Base-by-base conservation (phyloP, 1,140 invertebrate species). In the Vanessa tameamea region DNA sequence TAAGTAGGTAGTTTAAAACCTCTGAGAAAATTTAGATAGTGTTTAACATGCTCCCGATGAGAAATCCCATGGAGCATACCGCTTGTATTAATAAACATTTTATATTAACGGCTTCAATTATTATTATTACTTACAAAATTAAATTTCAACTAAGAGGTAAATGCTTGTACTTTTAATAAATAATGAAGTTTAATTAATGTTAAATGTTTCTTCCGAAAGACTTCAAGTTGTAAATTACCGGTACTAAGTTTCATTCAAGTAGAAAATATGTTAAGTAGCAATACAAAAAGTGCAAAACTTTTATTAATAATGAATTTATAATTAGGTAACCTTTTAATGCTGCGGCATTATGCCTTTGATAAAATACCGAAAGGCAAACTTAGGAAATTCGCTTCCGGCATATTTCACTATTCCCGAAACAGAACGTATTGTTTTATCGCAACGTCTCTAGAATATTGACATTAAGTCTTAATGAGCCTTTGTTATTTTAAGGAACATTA, bases 251-350 rank as follows among this genome's bases (percentile, higher is more conserved):
- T 70, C 53, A 12, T 31, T 64, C 57, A 76, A 75, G 59, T 74
- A 64, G 66, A 23, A 77, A 77, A 77, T 69, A 70, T 76, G 63
- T 69, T 69, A 66, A 70, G 74, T 63, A 66, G 50, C 67, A 75
- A 72, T 78, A 76, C 72, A 55, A 71, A 76, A 78, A 69, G 74
- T 53, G 71, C 37, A 53, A 76, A 78, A 76, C 20, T 78, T 78
- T 76, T 73, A 72, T 68, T 73, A 76, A 78, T 78, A 76, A 78
- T 76, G 74, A 78, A 78, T 78, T 78, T 71, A 69, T 76, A 78
- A 78, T 78, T 76, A 76, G 71, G 63, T 76, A 78, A 50, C 72
- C 72, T 75, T 71, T 75, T 76, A 73, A 73, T 78, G 47, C 67
- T 64, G 59, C 73, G 68, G 73, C 63, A 64, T 75, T 71, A 70